Base-by-base conservation (phyloP, 2,113 vertebrate species). In the Periophthalmus modestus region DNA sequence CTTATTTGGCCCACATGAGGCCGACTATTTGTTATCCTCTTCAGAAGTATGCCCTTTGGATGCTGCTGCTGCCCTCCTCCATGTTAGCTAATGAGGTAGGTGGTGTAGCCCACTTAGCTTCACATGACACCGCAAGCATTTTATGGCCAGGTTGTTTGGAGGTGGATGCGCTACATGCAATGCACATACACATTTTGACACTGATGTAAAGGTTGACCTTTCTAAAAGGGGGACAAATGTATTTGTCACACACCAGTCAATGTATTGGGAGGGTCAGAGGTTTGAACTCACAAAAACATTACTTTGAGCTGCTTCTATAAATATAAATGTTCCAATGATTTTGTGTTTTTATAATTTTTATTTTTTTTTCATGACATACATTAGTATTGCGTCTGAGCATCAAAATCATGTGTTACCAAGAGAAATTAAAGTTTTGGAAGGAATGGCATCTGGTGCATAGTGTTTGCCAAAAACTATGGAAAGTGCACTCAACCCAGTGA, bases 171-270 rank as follows among this genome's bases (percentile, higher is more conserved):
- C 58, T 75, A 14, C 55, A 82, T 71, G 67, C 66, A 43, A 33
- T 68, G 72, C 76, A 73, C 80, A 84, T 19, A 62, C 66, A 72
- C 63, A 69, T 68, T 57, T 19, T 77, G 86, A 84, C 82, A 76
- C 71, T 90, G 87, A 90, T 89, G 69, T 71, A 91, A 77, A 80
- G 77, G 70, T 69, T 88, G 83, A 86, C 84, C 84, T 92, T 89
- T 88, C 72, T 21, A 55, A 77, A 88, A 85, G 28, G 43, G 76
- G 81, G 83, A 52, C 84, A 79, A 70, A 67, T 6, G 7, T 72
- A 82, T 85, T 78, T 54, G 62, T 87, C 78, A 80, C 48, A 54
- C 43, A 7, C 24, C 39, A 67, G 46, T 66, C 23, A 72, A 58
- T 77, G 55, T 55, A 78, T 58, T 47, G 43, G 55, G 62, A 24